A percentile compares a stretch with the other conserved stretches of the same genome.
These are phyloP conservation scores for Latheticus oryzae DNA, from an alignment of 2,888 invertebrate species.

Conservation along the genomic window DNA sequence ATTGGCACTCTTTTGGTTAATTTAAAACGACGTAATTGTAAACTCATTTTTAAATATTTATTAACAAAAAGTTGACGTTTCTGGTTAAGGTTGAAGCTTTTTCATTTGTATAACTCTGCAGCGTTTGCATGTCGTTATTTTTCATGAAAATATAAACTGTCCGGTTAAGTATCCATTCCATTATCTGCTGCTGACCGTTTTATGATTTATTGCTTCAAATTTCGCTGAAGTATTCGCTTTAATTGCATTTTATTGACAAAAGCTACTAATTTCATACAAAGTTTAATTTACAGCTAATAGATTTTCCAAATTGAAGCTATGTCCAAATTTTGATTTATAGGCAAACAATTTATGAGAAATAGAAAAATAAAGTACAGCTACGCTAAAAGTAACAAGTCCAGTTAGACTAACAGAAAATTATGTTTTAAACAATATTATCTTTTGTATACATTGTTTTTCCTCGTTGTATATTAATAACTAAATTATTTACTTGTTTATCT, in stretches of 20 bases:
- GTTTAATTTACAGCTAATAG: conserved; percentile 22
- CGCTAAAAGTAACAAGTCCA: too few species aligned
- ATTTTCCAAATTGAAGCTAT: too few species aligned
- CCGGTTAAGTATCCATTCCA: conserved; percentile 38
- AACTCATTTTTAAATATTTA: too few species aligned
- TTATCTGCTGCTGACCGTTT: conserved; percentile 43
- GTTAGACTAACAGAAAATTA: too few species aligned
- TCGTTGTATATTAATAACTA: too few species aligned
- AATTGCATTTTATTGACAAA: conserved; percentile 37
- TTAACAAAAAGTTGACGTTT: too few species aligned
- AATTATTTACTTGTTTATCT: too few species aligned
- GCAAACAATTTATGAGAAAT: too few species aligned
- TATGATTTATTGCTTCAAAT: conserved; percentile 41
- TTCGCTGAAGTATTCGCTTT: conserved; percentile 39
- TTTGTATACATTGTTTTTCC: too few species aligned
- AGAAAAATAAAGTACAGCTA: too few species aligned
- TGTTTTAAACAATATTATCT: too few species aligned
- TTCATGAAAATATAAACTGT: conserved; percentile 41
- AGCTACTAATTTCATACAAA: conserved; percentile 20
- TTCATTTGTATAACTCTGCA: conserved; percentile 31
- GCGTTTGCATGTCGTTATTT: conserved; percentile 38
- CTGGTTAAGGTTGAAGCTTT: conserved; percentile 12
- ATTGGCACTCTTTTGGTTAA: neutral
- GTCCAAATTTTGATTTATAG: too few species aligned
- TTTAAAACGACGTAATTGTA: conserved; percentile 2